Base-by-base conservation (phyloP, 2,888 invertebrate genomes). In the Leptinotarsa haldemani region DNA sequence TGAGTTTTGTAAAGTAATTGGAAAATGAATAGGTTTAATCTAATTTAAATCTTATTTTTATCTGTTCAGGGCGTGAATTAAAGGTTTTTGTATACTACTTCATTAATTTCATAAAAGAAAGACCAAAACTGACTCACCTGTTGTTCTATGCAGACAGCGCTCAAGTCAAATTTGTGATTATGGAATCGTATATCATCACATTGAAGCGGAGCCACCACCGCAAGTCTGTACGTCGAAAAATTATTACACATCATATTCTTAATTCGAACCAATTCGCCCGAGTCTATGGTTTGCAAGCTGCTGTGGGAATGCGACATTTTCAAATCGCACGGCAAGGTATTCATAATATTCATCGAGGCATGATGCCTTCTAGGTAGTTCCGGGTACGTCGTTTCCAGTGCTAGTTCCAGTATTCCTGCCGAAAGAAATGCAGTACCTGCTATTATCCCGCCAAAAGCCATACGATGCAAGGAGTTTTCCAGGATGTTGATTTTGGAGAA, bases 381-480 rank as follows among this genome's bases (percentile, higher is more conserved):
- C 1, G 89, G 87, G 78, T 89, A 88, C 7, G 87, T 88, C 70
- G 84, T 84, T 85, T 89, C 86, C 22, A 87, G 70, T n/a, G 84
- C 87, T 75, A 92, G 90, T 87, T 93, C 92, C 69, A 94, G 61
- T 48, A 58, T 18, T 46, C 20, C 58, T 61, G 40, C 25, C 18
- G 47, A 64, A 16, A 64, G 53, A 16, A 65, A 68, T 2, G 64
- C 64, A 15, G 74, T 65, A 30, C 73, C 82, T 25, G 93, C 92
- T 7, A 94, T 84, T 73, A 93, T 82, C 64, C 94, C 93, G 1
- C 96, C 96, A 0, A 92, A 87, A 9, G 92, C 91, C 94, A 96
- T 95, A 79, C 94, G 91, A 81, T 93, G 92, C 63, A 95, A 86
- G 0, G 94, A 93, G 53, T 91, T 91, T 69, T 85, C 85, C 66